A percentile compares a stretch with the other conserved stretches of the same genome.
These are phyloP conservation scores for Amaurobius ferox DNA, from an alignment of 2,888 invertebrate genomes.

Conservation along the genomic window DNA sequence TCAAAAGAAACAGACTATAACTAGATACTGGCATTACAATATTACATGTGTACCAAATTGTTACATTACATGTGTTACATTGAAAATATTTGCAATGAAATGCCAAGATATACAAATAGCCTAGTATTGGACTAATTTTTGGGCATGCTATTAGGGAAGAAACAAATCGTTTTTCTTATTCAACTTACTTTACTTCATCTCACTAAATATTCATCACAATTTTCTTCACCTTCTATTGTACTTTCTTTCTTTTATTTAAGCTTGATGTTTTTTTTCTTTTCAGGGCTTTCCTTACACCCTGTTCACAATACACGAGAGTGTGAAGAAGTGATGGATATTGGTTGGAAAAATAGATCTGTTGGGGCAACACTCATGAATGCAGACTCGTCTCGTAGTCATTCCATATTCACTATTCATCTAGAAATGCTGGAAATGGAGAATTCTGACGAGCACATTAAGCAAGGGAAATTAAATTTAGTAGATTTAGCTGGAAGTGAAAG, in stretches of 20 bases:
- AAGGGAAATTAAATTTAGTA: constrained; percentile 89
- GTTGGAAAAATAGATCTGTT: constrained; percentile 87
- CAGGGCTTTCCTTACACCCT: constrained; percentile 84
- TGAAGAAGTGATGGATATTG: constrained; percentile 84
- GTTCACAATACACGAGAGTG: constrained; percentile 89
- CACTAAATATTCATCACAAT: no score
- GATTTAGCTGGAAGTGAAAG: constrained; percentile 93
- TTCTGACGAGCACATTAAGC: constrained; percentile 81
- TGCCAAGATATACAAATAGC: no score
- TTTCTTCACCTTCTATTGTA: no score
- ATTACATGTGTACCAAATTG: no score
- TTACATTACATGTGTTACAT: no score
- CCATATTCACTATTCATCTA: constrained; percentile 89
- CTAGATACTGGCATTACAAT: no score
- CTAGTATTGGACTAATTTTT: no score
- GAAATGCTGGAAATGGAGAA: constrained; percentile 84
- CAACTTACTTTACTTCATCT: no score
- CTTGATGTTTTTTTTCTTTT: constrained; percentile 9
- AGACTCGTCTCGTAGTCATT: constrained; percentile 89
- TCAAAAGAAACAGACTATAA: no score
- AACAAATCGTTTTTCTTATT: no score
- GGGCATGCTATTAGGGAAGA: no score
- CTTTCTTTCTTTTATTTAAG: background rate
- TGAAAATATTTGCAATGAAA: no score
- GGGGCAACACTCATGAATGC: constrained; percentile 94